Percentiles rank a stretch among this genome's conserved stretches.
Evolutionary conservation across 2,113 vertebrate genomes (phyloP).

Genomic region (Gnathonemus longibarbis): DNA sequence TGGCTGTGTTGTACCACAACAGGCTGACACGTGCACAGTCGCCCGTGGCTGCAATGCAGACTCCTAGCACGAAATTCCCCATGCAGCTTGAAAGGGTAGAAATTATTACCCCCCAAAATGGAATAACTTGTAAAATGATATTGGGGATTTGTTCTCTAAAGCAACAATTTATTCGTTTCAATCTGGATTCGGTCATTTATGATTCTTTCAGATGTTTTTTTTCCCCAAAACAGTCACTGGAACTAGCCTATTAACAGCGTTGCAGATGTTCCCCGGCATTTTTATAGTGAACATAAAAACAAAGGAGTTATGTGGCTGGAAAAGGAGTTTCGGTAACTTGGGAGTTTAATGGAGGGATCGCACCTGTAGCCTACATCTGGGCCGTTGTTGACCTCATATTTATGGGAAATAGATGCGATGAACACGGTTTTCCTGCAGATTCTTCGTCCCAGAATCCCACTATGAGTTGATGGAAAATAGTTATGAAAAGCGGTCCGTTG

Average conservation of each 20-base stretch:
- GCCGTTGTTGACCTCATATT: background rate
- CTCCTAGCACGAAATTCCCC: background rate
- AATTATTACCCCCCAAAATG: background rate
- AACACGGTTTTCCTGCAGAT: background rate
- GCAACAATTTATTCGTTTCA: background rate
- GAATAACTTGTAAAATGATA: background rate
- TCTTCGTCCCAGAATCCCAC: background rate
- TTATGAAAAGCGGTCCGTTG: background rate
- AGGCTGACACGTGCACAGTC: background rate
- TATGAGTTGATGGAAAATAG: background rate
- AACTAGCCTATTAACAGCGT: background rate
- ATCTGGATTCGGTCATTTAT: background rate
- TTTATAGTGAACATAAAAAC: slow-evolving; percentile 1
- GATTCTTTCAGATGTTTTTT: background rate
- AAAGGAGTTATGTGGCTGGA: background rate
- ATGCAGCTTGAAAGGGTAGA: background rate
- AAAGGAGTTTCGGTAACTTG: background rate
- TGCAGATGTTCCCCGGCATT: background rate
- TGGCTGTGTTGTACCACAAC: background rate
- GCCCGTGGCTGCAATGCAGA: background rate
- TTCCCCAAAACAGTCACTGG: background rate
- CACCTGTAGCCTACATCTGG: background rate
- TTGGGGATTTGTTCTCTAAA: background rate
- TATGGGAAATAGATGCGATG: background rate
- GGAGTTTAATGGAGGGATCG: background rate